These are phyloP conservation scores for Tipula vernalis DNA, from an alignment of 2,888 invertebrate genomes.

Conservation along the genomic window DNA sequence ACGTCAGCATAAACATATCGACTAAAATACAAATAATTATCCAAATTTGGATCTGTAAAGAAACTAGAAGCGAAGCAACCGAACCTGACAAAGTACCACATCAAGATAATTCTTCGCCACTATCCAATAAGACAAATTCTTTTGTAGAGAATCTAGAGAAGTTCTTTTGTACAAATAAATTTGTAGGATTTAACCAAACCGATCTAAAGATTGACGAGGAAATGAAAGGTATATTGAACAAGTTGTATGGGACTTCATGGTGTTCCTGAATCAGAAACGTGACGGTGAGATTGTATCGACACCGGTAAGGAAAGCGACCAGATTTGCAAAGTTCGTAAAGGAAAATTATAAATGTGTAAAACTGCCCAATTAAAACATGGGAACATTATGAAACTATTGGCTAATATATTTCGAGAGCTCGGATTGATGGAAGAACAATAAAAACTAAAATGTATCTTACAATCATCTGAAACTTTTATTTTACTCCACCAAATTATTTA, in stretches of 20 bases:
- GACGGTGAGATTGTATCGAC: too few relatives aligned
- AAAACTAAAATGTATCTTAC: too few relatives aligned
- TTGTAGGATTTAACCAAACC: background rate
- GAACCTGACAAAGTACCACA: background rate
- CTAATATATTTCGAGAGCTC: too few relatives aligned
- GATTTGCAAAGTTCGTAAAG: too few relatives aligned
- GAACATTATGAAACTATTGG: too few relatives aligned
- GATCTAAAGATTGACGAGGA: constrained; percentile 21
- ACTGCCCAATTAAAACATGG: too few relatives aligned
- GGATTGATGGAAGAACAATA: too few relatives aligned
- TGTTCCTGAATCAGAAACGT: too few relatives aligned
- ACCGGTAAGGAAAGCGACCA: too few relatives aligned
- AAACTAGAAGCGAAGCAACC: background rate
- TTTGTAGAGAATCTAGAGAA: background rate
- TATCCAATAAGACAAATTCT: background rate
- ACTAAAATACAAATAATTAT: constrained; percentile 34
- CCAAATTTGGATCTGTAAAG: constrained; percentile 22
- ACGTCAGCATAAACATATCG: constrained; percentile 26
- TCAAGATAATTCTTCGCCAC: too few relatives aligned
- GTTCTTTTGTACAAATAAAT: background rate
- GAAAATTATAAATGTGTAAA: too few relatives aligned
- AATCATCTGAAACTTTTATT: too few relatives aligned
- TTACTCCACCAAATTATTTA: background rate
- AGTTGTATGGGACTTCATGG: constrained; percentile 32
- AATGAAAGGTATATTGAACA: constrained; percentile 26